These are phyloP conservation scores for Hoplostethus atlanticus DNA, from an alignment of 2,797 vertebrate species.

Conservation along the genomic window DNA sequence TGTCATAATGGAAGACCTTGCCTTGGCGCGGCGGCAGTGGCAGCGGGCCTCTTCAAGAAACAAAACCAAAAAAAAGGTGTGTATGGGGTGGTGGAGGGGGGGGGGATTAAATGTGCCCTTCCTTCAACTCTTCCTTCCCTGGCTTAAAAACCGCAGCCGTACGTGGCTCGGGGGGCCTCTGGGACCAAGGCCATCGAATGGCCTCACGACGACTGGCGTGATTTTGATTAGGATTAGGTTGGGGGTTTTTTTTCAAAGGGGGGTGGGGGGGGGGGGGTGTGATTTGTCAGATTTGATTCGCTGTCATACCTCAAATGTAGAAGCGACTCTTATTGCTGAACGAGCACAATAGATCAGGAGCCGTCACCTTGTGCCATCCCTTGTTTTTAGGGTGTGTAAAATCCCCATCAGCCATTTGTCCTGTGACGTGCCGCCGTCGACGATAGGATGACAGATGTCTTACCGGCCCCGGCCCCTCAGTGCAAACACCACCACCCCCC, in stretches of 20 bases:
- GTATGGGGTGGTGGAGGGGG: background rate
- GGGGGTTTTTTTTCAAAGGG: no score
- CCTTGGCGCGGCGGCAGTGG: conserved; percentile 32
- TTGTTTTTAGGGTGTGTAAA: conserved; percentile 62
- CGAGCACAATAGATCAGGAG: conserved; percentile 34
- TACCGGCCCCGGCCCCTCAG: conserved; percentile 61
- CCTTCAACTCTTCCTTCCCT: conserved; percentile 16
- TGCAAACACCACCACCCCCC: conserved; percentile 50
- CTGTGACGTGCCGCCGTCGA: conserved; percentile 68
- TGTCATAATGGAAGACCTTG: conserved; percentile 77
- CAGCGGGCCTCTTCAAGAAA: conserved; percentile 34
- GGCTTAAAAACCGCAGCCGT: conserved; percentile 7
- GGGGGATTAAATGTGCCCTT: conserved; percentile 56
- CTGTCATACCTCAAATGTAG: no score
- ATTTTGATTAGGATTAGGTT: conserved; percentile 28
- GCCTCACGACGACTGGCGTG: conserved; percentile 12
- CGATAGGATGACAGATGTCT: conserved; percentile 76
- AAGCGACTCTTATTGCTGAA: conserved; percentile 16
- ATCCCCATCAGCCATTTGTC: conserved; percentile 66
- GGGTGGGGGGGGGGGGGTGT: no score
- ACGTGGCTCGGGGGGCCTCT: conserved; percentile 38
- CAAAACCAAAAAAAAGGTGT: conserved; percentile 20
- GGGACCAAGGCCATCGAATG: conserved; percentile 50
- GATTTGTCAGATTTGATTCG: no score
- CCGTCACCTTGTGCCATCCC: conserved; percentile 57